Conservation (phyloP, 2,888 invertebrate species). For the Andrena marginata region DNA sequence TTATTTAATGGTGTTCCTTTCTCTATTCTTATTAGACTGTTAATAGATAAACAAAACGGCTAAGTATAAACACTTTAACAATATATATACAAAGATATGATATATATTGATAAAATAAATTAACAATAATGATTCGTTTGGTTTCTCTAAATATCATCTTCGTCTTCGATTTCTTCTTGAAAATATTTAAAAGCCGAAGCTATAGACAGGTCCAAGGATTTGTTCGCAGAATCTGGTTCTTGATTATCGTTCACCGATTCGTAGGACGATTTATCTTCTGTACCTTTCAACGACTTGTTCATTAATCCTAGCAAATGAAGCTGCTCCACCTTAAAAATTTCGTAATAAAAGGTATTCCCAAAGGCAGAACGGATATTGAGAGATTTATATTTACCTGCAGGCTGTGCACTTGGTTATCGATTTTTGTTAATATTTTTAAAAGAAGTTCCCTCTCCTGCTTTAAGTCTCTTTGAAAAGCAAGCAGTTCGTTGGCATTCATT, state of each 20-base stretch:
- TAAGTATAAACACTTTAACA: conserved; percentile 17
- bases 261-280: background rate
- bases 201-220: conserved; percentile 59
- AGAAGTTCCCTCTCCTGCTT: conserved; percentile 77
- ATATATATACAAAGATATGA: conserved; percentile 10
- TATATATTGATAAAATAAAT: conserved; percentile 42
- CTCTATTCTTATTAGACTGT: conserved; percentile 34
- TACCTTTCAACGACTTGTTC: conserved; percentile 42
- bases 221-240: conserved; percentile 27
- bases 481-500: conserved; percentile 65
- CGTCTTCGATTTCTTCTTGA: conserved; percentile 68
- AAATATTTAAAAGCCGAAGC: conserved; percentile 25
- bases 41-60: conserved; percentile 5
- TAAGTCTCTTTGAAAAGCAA: conserved; percentile 73
- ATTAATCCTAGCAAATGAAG: conserved; percentile 76
- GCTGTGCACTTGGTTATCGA: conserved; percentile 79
- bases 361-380: background rate
- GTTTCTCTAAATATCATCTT: conserved; percentile 47
- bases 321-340: conserved; percentile 77
- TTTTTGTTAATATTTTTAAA: conserved; percentile 69
- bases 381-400: conserved; percentile 73
- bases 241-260: conserved; percentile 5
- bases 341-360: background rate
- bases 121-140: conserved; percentile 4
- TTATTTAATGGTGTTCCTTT: conserved; percentile 44